These are phyloP conservation scores for Nemotelus nigrinus DNA, from an alignment of 2,888 invertebrate species.

Conservation along the genomic window DNA sequence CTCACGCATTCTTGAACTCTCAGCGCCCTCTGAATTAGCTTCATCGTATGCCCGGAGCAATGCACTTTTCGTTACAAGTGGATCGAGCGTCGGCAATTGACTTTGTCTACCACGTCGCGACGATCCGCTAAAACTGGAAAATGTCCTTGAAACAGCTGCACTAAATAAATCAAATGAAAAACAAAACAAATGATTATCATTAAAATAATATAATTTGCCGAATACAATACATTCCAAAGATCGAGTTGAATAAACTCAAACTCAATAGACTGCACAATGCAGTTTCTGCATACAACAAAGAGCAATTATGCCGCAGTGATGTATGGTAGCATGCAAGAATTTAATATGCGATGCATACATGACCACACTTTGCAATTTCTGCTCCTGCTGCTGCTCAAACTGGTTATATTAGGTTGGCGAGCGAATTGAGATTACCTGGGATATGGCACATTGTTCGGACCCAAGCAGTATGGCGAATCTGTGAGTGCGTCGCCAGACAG, in stretches of 20 bases:
- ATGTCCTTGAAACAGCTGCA: constrained; percentile 78
- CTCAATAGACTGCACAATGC: background rate
- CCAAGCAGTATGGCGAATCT: constrained; percentile 80
- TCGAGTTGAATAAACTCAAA: constrained; percentile 28
- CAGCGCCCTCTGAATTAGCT: constrained; percentile 67
- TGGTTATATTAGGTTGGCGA: background rate
- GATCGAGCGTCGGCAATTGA: constrained; percentile 74
- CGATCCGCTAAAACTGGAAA: constrained; percentile 75
- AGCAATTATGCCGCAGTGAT: too few relatives aligned
- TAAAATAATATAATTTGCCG: background rate
- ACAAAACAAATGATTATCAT: constrained; percentile 50
- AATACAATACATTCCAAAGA: background rate
- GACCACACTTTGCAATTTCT: background rate
- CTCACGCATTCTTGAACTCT: constrained; percentile 66
- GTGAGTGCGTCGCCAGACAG: constrained; percentile 88
- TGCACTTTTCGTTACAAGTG: constrained; percentile 77
- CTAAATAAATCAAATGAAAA: constrained; percentile 67
- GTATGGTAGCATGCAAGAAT: too few relatives aligned
- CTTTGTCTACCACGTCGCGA: constrained; percentile 75
- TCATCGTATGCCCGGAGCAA: constrained; percentile 71
- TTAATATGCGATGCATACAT: background rate
- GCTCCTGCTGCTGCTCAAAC: background rate
- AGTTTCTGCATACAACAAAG: too few relatives aligned
- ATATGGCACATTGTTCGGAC: constrained; percentile 85
- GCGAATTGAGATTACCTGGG: constrained; percentile 73